phyloP scores from a whole-genome alignment of 2,113 vertebrate species.

The Pelvicachromis taeniatus region DNA sequence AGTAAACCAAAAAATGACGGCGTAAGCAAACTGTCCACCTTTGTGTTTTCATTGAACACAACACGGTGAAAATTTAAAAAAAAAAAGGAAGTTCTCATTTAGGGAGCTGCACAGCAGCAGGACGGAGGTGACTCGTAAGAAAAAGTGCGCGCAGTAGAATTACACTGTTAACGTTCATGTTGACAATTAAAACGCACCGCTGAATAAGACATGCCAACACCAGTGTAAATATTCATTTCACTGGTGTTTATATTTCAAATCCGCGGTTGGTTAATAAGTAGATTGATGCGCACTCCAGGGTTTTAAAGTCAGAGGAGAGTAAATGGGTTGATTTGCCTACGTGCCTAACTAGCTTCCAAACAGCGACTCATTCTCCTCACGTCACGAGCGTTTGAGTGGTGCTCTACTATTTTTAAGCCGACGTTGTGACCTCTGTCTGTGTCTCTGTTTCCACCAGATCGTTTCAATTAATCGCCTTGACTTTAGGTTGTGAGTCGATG shows the following conservation, averaged over 20 bases:
- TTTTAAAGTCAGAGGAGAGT: constrained; percentile 35
- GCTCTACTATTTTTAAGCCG: constrained; percentile 49
- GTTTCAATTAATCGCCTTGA: constrained; percentile 45
- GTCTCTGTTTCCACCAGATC: constrained; percentile 28
- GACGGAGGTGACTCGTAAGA: not conserved
- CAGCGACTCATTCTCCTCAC: not conserved
- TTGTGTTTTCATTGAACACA: not conserved
- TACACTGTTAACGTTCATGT: constrained; percentile 26
- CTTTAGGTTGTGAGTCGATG: constrained; percentile 6
- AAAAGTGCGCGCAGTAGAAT: not conserved
- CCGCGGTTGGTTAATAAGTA: constrained; percentile 19
- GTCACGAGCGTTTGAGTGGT: not conserved
- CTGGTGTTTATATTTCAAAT: constrained; percentile 29
- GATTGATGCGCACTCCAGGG: constrained; percentile 11
- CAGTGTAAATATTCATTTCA: constrained; percentile 43
- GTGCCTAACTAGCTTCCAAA: constrained; percentile 33
- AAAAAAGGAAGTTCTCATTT: not conserved
- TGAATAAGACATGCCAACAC: constrained; percentile 4
- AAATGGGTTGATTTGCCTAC: constrained; percentile 37
- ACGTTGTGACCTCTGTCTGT: constrained; percentile 18
- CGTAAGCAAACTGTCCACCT: not conserved
- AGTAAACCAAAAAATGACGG: not conserved
- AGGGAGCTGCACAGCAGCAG: not conserved
- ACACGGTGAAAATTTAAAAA: not conserved
- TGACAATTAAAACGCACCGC: not conserved